phyloP scores from a whole-genome alignment of 2,888 invertebrate species.

The Eulithis testata region DNA sequence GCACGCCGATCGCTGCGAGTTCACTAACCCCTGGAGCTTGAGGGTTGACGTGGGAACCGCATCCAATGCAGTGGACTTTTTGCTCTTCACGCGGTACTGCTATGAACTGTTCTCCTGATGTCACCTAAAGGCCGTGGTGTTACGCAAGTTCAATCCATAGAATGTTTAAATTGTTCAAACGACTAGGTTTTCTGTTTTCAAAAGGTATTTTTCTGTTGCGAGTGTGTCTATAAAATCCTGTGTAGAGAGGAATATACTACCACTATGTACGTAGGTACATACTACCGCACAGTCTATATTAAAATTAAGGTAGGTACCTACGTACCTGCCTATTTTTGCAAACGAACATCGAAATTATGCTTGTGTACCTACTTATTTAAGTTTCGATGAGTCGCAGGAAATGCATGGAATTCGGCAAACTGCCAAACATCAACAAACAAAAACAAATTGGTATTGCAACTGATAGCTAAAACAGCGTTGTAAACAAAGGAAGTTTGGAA shows the following conservation, averaged over 20 bases:
- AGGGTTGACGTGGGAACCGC: constrained; percentile 78
- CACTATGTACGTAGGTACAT: too few relatives aligned
- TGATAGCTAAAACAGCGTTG: neutral
- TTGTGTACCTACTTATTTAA: neutral
- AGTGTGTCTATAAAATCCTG: too few relatives aligned
- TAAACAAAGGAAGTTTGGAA: constrained; percentile 11
- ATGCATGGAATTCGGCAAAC: constrained; percentile 16
- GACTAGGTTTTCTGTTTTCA: too few relatives aligned
- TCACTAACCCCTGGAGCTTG: constrained; percentile 79
- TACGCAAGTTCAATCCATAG: too few relatives aligned
- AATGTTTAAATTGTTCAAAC: too few relatives aligned
- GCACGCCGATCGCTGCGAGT: constrained; percentile 76
- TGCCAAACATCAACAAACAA: constrained; percentile 22
- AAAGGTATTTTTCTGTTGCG: too few relatives aligned
- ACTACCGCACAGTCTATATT: too few relatives aligned
- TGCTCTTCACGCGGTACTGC: constrained; percentile 66
- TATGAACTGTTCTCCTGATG: constrained; percentile 82
- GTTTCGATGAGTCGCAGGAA: constrained; percentile 20
- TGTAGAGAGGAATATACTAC: too few relatives aligned
- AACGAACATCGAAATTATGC: neutral
- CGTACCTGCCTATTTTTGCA: too few relatives aligned
- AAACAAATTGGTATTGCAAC: constrained; percentile 7
- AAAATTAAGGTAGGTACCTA: too few relatives aligned
- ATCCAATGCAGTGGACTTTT: constrained; percentile 76
- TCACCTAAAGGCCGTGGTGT: constrained; percentile 46